phyloP scores from a whole-genome alignment of 2,888 invertebrate genomes.

The Drosophila siamana region DNA sequence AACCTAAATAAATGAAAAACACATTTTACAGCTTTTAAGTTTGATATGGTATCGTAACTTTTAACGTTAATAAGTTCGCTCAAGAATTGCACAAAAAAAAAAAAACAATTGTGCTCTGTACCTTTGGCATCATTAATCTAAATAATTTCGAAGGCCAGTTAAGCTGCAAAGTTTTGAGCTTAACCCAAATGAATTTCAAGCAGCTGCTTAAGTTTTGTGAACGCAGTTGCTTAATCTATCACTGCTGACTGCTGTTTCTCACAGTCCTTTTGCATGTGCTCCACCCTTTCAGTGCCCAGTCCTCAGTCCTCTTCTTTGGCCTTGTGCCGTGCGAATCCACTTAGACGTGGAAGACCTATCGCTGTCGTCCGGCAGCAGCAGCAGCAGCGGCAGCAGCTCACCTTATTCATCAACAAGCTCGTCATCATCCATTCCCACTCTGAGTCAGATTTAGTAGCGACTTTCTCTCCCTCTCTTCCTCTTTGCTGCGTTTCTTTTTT shows the following conservation, averaged over 20 bases:
- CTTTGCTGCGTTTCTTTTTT: background rate
- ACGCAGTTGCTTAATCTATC: constrained; percentile 45
- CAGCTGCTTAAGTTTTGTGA: constrained; percentile 32
- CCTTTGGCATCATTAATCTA: constrained; percentile 31
- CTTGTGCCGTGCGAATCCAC: constrained; percentile 29
- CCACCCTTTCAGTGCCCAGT: constrained; percentile 23
- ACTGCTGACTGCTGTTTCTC: constrained; percentile 15
- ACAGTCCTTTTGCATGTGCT: constrained; percentile 26
- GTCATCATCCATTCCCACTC: constrained; percentile 37
- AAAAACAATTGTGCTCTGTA: background rate
- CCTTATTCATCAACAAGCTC: constrained; percentile 27
- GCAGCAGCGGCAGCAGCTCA: constrained; percentile 16
- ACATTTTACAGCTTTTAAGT: background rate
- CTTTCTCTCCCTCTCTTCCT: constrained; percentile 28
- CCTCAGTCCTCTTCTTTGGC: constrained; percentile 9
- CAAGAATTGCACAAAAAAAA: background rate
- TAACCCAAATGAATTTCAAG: constrained; percentile 33
- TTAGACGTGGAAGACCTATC: constrained; percentile 21
- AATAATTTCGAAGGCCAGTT: constrained; percentile 35
- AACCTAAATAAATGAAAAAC: background rate
- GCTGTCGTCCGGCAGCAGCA: constrained; percentile 6
- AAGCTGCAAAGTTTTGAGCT: constrained; percentile 25
- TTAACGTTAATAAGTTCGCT: background rate
- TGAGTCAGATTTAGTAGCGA: constrained; percentile 60
- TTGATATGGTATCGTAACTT: background rate